phyloP scores from a whole-genome alignment of 2,797 vertebrate genomes.

The Chelidonichthys spinosus region DNA sequence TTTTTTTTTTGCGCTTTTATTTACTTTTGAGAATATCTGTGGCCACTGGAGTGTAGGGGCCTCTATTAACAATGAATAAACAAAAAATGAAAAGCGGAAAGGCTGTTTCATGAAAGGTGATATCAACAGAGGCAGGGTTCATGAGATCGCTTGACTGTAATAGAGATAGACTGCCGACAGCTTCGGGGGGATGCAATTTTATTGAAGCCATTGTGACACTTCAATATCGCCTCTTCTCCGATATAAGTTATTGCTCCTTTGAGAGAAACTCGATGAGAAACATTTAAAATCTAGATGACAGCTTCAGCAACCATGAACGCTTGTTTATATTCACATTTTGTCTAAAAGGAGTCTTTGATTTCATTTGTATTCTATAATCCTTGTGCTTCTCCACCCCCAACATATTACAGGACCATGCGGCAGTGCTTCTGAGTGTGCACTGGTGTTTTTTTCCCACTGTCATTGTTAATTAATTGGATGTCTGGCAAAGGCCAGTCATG shows the following conservation, averaged over 20 bases:
- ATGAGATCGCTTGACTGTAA: slow-evolving; percentile 79
- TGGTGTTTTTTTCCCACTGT: slow-evolving; percentile 35
- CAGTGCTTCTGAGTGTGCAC: slow-evolving; percentile 26
- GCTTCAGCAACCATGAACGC: slow-evolving; percentile 38
- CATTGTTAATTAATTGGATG: slow-evolving; percentile 76
- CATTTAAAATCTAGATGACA: slow-evolving; percentile 60
- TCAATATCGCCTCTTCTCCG: slow-evolving; percentile 76
- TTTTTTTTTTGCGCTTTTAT: slow-evolving; percentile 14
- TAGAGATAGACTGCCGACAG: slow-evolving; percentile 82
- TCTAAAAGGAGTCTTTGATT: slow-evolving; percentile 15
- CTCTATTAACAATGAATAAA: slow-evolving; percentile 65
- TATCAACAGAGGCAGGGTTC: slow-evolving; percentile 77
- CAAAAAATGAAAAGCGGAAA: slow-evolving; percentile 65
- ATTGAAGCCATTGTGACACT: slow-evolving; percentile 80
- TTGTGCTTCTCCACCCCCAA: slow-evolving; percentile 12
- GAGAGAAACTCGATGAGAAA: slow-evolving; percentile 62
- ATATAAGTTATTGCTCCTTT: slow-evolving; percentile 76
- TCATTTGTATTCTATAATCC: slow-evolving; percentile 23
- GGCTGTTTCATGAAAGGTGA: slow-evolving; percentile 76
- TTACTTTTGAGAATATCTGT: slow-evolving; percentile 48
- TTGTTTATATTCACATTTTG: slow-evolving; percentile 31
- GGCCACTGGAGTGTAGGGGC: slow-evolving; percentile 25
- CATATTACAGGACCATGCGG: slow-evolving; percentile 26
- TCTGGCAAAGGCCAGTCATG: slow-evolving; percentile 60
- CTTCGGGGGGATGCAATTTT: slow-evolving; percentile 82